Evolutionary conservation across 2,888 invertebrate species (phyloP).

Genomic region (Iphiclides podalirius): DNA sequence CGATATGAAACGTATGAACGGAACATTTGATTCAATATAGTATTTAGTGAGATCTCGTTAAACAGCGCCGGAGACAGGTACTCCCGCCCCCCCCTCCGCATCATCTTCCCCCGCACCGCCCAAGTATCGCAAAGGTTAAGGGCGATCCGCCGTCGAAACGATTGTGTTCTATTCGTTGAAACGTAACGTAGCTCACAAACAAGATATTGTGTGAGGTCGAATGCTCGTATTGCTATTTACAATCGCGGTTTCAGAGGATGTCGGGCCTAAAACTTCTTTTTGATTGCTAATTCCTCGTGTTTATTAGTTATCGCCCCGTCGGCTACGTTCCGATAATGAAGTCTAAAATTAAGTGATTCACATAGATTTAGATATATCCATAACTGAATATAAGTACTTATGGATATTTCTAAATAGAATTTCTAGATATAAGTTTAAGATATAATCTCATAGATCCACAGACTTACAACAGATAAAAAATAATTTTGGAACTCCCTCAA

Average conservation of each 20-base stretch:
- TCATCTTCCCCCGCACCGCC: constrained; percentile 29
- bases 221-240: background rate
- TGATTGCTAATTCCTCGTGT: too few species aligned
- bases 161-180: constrained; percentile 4
- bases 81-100: constrained; percentile 18
- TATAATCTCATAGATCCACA: too few species aligned
- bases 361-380: too few species aligned
- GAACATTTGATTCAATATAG: constrained; percentile 51
- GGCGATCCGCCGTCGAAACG: constrained; percentile 37
- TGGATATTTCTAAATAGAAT: too few species aligned
- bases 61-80: constrained; percentile 32
- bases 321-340: too few species aligned
- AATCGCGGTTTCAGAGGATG: background rate
- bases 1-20: constrained; percentile 44
- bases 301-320: too few species aligned
- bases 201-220: constrained; percentile 1
- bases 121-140: constrained; percentile 60
- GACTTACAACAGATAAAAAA: too few species aligned
- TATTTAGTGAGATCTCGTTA: constrained; percentile 64
- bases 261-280: background rate
- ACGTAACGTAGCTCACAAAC: background rate
- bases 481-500: too few species aligned
- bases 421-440: too few species aligned
- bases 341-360: too few species aligned
- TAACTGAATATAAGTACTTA: too few species aligned